Evolutionary conservation across 2,113 vertebrate species (phyloP), one percentile per base, ranked within the genome.

Genomic region (Tetrax tetrax): DNA sequence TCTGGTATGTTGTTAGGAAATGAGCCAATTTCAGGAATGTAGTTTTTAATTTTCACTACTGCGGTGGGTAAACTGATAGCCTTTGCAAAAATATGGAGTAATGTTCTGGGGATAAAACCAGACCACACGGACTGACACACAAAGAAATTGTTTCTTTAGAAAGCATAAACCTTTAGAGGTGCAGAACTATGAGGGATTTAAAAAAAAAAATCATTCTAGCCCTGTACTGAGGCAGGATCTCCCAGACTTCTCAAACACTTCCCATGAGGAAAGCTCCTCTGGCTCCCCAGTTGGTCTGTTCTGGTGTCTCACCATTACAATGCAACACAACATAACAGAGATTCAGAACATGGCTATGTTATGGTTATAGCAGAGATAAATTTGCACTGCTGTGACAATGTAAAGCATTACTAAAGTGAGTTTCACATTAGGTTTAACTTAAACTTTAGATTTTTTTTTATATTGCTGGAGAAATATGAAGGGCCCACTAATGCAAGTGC

Each of bases 1-100:
- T 85, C 78, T 2, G 5, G 25, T 71, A 43, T n/a, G 29, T 43
- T 63, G 47, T 87, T 85, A 78, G 77, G 93, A 91, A 85, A 79
- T 3, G 18, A 48, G 53, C 19, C 35, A n/a, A 3, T 91, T 91
- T 87, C 69, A 79, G 74, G 77, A 94, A 68, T 35, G 61, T 28
- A 82, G 71, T 31, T 91, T 87, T 64, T 57, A 45, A 79, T 94
- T 94, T 95, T 87, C 78, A n/a, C 56, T 70, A 7, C 53, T 85
- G 24, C 0, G 2, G 35, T 53, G 20, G 7, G 74, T 83, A 87
- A 89, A 68, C 51, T 21, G 76, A 83, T 81, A 91, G 77, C 60
- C 33, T 92, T 74, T 71, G 31, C 48, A 53, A 68, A 91, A 78
- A 53, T n/a, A 28, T 1, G 7, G 64, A 68, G 33, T 61, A 47